A percentile compares a stretch with the other conserved stretches of the same genome.
phyloP scores from a whole-genome alignment of 2,113 vertebrate genomes.

The Antennarius striatus region DNA sequence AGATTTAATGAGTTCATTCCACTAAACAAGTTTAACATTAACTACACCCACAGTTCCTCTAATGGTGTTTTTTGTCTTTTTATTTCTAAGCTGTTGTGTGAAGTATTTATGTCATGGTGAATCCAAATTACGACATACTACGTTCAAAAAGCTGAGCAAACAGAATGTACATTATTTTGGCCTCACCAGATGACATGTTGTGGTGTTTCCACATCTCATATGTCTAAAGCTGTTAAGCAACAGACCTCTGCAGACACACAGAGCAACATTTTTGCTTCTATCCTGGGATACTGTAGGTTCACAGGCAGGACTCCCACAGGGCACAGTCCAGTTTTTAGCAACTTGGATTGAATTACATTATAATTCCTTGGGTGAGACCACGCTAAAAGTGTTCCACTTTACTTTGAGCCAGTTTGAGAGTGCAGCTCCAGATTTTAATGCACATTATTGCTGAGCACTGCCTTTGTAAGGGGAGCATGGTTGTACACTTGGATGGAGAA shows the following conservation, averaged over 20 bases:
- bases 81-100: no score
- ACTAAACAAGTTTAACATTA: no score
- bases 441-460: slow-evolving; percentile 65
- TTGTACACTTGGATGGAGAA: slow-evolving; percentile 59
- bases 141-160: no score
- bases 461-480: slow-evolving; percentile 46
- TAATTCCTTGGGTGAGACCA: slow-evolving; percentile 31
- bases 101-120: no score
- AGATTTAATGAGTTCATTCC: no score
- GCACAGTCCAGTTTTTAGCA: slow-evolving; percentile 7
- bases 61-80: no score
- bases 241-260: slow-evolving; percentile 1
- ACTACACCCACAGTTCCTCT: no score
- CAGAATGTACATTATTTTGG: no score
- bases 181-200: no score
- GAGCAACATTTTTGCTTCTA: slow-evolving; percentile 15
- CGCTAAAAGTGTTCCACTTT: slow-evolving; percentile 31
- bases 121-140: no score
- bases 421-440: slow-evolving; percentile 52
- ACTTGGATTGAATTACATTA: slow-evolving; percentile 37
- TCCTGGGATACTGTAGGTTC: slow-evolving; percentile 10
- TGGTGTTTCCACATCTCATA: no score
- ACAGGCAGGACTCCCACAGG: slow-evolving; percentile 6
- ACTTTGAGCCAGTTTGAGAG: slow-evolving; percentile 25
- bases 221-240: no score